Conservation (phyloP, 2,113 vertebrate genomes). For the Calonectris borealis region DNA sequence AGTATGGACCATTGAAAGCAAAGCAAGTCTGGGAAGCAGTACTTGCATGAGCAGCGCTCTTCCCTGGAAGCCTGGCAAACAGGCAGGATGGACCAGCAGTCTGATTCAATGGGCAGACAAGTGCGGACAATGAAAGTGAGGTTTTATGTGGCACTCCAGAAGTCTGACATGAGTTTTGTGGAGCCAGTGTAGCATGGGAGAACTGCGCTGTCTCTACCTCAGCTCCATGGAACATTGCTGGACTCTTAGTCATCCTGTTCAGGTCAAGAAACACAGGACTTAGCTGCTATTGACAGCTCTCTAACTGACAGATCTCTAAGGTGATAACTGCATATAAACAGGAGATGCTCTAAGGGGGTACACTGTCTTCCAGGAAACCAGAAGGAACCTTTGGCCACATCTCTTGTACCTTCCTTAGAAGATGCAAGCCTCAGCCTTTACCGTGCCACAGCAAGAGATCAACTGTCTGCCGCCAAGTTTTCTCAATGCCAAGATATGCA, state of each 20-base stretch:
- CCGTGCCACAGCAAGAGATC: background rate
- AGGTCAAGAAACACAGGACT: background rate
- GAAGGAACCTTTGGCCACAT: background rate
- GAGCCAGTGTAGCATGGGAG: background rate
- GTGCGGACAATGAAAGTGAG: background rate
- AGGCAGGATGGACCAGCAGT: background rate
- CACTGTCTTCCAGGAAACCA: background rate
- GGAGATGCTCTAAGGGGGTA: background rate
- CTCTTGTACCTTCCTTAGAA: background rate
- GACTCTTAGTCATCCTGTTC: background rate
- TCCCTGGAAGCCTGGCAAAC: background rate
- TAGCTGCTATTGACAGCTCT: background rate
- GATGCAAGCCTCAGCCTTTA: background rate
- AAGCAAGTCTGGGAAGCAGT: background rate
- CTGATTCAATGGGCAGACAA: background rate
- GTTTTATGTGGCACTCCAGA: background rate
- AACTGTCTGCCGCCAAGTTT: background rate
- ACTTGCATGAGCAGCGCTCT: background rate
- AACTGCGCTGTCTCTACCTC: background rate
- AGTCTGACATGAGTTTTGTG: background rate
- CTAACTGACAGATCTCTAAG: background rate
- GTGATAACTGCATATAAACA: background rate
- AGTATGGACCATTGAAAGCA: slow-evolving; percentile 72
- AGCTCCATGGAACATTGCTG: background rate
- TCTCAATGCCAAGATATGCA: background rate